Conservation (phyloP, 1,140 invertebrate genomes). For the Caenorhabditis latens region DNA sequence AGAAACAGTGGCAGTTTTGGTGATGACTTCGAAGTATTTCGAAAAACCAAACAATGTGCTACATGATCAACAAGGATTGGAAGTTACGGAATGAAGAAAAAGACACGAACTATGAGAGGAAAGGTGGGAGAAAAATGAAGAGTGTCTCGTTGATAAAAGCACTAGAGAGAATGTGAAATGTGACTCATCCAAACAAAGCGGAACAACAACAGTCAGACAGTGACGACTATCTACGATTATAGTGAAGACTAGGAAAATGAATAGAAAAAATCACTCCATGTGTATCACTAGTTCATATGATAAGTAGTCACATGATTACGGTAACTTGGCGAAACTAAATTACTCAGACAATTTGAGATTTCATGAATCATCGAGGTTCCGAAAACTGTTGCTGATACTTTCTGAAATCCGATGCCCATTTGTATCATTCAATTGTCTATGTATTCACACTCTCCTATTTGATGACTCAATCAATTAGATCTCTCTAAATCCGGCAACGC, state of each 20-base stretch:
- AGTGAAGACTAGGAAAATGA: too few species aligned
- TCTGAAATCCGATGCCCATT: too few species aligned
- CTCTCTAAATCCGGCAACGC: neutral
- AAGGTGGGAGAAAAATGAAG: neutral
- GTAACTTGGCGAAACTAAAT: too few species aligned
- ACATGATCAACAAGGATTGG: neutral
- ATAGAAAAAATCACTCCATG: too few species aligned
- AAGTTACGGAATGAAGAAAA: neutral
- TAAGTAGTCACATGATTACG: too few species aligned
- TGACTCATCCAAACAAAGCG: constrained; percentile 46
- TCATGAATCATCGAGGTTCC: too few species aligned
- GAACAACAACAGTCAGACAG: neutral
- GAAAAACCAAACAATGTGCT: neutral
- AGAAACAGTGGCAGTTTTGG: constrained; percentile 19
- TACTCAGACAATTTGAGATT: too few species aligned
- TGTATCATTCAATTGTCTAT: neutral
- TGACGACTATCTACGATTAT: too few species aligned
- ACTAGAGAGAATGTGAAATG: neutral
- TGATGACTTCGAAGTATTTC: constrained; percentile 38
- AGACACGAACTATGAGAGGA: neutral
- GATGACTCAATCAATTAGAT: constrained; percentile 10
- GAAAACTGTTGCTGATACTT: too few species aligned
- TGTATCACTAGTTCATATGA: too few species aligned
- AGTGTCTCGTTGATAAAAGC: constrained; percentile 33
- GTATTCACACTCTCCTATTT: neutral